Base-by-base conservation (phyloP, 2,797 vertebrate genomes). In the Streptopelia turtur region DNA sequence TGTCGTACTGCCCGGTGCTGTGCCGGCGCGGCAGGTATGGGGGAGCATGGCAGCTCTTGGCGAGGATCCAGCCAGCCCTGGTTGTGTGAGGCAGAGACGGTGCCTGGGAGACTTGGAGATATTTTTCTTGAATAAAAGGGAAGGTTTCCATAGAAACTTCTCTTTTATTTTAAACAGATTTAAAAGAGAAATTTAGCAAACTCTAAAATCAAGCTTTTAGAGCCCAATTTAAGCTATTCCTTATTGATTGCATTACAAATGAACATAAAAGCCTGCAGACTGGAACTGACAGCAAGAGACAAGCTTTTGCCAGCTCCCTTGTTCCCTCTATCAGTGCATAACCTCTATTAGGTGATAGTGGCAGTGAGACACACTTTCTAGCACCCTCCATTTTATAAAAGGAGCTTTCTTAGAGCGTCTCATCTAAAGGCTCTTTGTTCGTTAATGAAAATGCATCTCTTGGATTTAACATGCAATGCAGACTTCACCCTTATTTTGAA, bases 91-190 rank as follows among this genome's bases (percentile, higher is more conserved):
- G 31, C 83, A 65, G 22, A 74, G 68, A 63, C 0, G 2, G 87
- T 50, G 72, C 63, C 89, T 77, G 60, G 39, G 60, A 89, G 74
- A 83, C 60, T 68, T 56, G 10, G 66, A 89, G 75, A 61, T 60
- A 24, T 71, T 93, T 91, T 75, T 68, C 79, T 75, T 92, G 61
- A 94, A 94, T 85, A 85, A 94, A 94, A 92, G 50, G 30, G 37
- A 87, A 81, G 82, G 94, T 97, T 97, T 95, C 95, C 95, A 97
- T 96, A 95, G 92, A 97, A 96, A 96, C 94, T 80, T 89, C 45
- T 60, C 74, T 91, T 97, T 96, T 95, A 94, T 97, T 97, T 96
- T 94, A 94, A 96, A 83, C 47, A 87, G 90, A 90, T 94, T 89
- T 96, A 45, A 91, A 92, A 91, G 52, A 95, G 88, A 91, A 95